A percentile compares a stretch with the other conserved stretches of the same genome.
phyloP scores from a whole-genome alignment of 2,797 vertebrate genomes.

The Sebastes jordani region DNA sequence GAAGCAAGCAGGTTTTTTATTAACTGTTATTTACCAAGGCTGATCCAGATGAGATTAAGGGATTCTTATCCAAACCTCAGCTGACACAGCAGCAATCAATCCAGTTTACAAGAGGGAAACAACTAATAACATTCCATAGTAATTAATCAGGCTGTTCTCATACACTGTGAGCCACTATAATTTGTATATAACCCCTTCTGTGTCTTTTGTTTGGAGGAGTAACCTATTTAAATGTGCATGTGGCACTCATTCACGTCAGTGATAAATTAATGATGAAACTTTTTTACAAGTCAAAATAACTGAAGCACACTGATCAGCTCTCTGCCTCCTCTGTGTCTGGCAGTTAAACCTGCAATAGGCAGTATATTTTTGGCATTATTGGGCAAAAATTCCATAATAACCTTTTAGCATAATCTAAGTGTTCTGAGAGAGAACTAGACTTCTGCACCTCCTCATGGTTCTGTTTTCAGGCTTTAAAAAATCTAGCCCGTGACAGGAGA shows the following conservation, averaged over 20 bases:
- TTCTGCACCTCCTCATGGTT: too few species aligned
- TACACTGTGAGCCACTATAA: background rate
- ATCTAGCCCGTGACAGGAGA: too few species aligned
- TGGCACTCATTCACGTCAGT: background rate
- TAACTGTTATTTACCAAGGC: constrained; percentile 35
- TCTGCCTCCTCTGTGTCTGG: background rate
- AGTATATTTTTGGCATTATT: too few species aligned
- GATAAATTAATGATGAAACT: background rate
- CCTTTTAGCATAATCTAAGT: too few species aligned
- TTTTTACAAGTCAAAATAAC: background rate
- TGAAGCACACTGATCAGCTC: background rate
- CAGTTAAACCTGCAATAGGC: background rate
- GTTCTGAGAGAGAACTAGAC: too few species aligned
- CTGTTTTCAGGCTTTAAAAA: too few species aligned
- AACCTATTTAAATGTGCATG: background rate
- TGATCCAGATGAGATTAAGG: constrained; percentile 37
- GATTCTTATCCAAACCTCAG: constrained; percentile 11
- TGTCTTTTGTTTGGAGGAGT: background rate
- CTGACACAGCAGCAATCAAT: constrained; percentile 25
- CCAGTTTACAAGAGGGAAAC: constrained; percentile 8
- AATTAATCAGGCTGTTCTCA: background rate
- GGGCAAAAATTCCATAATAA: too few species aligned
- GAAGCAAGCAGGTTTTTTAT: constrained; percentile 7
- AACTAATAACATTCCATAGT: constrained; percentile 31
- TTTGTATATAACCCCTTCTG: background rate